phyloP scores from a whole-genome alignment of 2,888 invertebrate genomes.

The Drosophila tripunctata region DNA sequence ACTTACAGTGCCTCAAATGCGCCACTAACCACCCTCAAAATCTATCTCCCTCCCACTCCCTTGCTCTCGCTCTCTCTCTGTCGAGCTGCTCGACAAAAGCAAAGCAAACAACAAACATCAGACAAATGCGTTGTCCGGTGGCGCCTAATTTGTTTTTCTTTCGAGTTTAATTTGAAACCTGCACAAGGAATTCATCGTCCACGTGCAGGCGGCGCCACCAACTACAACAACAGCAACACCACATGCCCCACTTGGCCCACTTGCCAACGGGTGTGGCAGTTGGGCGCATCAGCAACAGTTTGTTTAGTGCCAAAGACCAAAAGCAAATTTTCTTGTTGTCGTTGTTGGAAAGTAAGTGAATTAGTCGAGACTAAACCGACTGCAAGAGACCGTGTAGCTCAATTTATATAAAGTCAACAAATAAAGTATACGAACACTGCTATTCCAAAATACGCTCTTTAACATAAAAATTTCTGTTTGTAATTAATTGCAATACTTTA shows the following conservation, averaged over 20 bases:
- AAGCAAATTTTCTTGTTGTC: constrained; percentile 55
- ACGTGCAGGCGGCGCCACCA: constrained; percentile 20
- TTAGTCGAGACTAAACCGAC: neutral
- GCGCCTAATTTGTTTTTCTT: constrained; percentile 76
- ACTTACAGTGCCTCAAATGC: constrained; percentile 20
- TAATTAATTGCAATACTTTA: no score
- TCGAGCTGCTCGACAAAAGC: neutral
- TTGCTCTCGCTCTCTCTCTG: neutral
- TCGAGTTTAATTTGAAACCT: constrained; percentile 75
- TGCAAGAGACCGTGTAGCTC: neutral
- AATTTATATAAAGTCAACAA: no score
- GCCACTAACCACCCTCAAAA: neutral
- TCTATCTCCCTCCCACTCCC: neutral
- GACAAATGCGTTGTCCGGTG: constrained; percentile 75
- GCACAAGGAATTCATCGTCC: constrained; percentile 23
- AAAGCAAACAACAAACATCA: constrained; percentile 57
- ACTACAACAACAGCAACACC: neutral
- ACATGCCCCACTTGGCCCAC: neutral
- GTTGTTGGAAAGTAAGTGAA: constrained; percentile 8
- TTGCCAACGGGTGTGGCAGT: neutral
- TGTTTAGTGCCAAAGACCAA: constrained; percentile 61
- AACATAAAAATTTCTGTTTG: no score
- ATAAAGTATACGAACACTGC: no score
- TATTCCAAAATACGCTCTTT: no score
- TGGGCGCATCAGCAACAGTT: constrained; percentile 63